Conservation (phyloP, 2,113 vertebrate species). For the Poicephalus meyeri region DNA sequence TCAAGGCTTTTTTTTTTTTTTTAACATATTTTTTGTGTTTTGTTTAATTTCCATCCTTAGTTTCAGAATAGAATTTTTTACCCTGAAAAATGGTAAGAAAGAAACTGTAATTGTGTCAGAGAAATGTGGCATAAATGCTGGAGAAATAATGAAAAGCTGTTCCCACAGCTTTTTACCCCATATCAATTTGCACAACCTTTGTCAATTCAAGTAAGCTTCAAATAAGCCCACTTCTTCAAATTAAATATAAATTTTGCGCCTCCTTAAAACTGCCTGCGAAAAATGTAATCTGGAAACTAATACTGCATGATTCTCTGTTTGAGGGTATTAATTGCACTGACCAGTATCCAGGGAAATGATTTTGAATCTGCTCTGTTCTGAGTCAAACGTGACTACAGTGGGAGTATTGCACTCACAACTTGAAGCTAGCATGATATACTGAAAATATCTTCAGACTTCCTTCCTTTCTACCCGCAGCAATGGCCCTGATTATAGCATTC, state of each 20-base stretch:
- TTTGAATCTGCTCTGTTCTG: background rate
- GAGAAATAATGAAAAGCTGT: background rate
- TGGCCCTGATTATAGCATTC: background rate
- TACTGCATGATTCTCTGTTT: background rate
- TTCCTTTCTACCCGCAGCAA: background rate
- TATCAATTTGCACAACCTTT: background rate
- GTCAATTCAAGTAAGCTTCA: background rate
- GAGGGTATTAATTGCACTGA: background rate
- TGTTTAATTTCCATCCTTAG: background rate
- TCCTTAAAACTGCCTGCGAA: background rate
- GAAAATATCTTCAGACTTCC: conserved; percentile 26
- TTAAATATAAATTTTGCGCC: background rate
- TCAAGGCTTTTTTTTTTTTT: background rate
- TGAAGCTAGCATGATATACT: background rate
- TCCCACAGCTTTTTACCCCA: background rate
- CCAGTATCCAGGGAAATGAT: background rate
- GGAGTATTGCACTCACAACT: background rate
- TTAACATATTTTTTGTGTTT: background rate
- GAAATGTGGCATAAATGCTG: background rate
- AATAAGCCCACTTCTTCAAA: background rate
- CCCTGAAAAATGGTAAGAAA: background rate
- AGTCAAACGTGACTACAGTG: background rate
- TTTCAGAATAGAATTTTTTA: background rate
- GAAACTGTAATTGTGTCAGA: background rate
- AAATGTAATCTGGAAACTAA: background rate